Evolutionary conservation across 1,140 invertebrate genomes (phyloP), one percentile per base, ranked within the genome.

Genomic region (Tetramorium parvispinum): DNA sequence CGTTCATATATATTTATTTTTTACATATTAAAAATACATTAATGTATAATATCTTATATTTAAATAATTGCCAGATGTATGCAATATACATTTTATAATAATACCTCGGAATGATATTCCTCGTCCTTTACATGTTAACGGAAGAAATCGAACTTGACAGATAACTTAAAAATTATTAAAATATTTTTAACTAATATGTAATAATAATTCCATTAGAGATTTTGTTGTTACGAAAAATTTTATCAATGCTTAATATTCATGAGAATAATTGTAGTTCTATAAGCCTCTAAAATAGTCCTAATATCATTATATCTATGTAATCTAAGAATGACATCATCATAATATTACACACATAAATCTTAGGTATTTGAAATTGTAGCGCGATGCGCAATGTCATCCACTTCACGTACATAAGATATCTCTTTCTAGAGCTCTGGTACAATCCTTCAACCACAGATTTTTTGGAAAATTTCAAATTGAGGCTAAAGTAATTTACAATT

Each of bases 71-170:
- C 8, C 7, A 55, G 13, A 70, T 43, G 71, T 59, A 37, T n/a
- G 27, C 18, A 18, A 37, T 78, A 43, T 65, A 65, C 8, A 49
- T 46, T 16, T 68, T 24, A 51, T 71, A 71, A 82, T 5, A 3
- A 73, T 49, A 83, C 16, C 13, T 83, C 68, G n/a, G 79, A 83
- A 83, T 24, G 6, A 61, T 49, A 61, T 83, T 73, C 53, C 68
- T 83, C 53, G 53, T 83, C 68, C 13, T 73, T 71, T 27, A 71
- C 3, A 16, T 24, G 65, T 16, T 59, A 71, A 82, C 2, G 2
- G 3, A 57, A 59, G 13, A 57, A 82, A 5, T 27, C 7, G 46
- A 63, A 65, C 49, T 2, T 3, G 7, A 73, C 6, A 71, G 24
- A 59, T 49, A 59, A 73, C 5, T 82, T 59, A 73, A 49, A 83